Conservation (phyloP, 1,140 invertebrate species). For the Neoseiulus cucumeris region DNA sequence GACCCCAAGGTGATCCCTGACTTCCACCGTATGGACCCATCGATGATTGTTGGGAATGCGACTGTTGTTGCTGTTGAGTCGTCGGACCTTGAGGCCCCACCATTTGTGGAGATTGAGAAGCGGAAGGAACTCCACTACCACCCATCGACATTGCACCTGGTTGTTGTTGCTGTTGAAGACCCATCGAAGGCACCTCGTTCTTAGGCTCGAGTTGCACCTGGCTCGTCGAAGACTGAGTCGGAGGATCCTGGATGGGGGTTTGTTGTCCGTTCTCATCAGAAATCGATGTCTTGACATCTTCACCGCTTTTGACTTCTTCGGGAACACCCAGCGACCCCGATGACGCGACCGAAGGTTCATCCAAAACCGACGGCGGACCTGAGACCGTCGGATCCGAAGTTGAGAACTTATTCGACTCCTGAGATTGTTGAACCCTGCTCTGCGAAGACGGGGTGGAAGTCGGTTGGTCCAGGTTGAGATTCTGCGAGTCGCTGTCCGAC, state of each 20-base stretch:
- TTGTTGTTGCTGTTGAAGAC: not conserved
- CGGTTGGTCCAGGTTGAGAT: conserved; percentile 6
- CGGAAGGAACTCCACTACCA: not conserved
- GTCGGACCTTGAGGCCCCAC: not conserved
- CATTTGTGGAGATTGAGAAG: not conserved
- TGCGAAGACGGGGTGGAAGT: not conserved
- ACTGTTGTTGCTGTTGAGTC: not conserved
- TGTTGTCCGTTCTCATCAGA: not conserved
- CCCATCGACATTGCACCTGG: conserved; percentile 7
- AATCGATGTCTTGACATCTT: not conserved
- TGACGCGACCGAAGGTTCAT: not conserved
- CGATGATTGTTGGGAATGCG: not conserved
- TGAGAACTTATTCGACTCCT: too few relatives aligned
- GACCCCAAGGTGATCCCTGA: not conserved
- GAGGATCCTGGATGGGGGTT: too few relatives aligned
- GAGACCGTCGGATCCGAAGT: too few relatives aligned
- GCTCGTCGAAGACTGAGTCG: too few relatives aligned
- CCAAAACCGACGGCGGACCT: not conserved
- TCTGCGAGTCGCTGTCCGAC: conserved; percentile 9
- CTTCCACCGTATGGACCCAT: not conserved
- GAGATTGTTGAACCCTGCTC: too few relatives aligned
- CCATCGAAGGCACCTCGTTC: not conserved
- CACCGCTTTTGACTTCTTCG: not conserved
- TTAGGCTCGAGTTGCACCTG: too few relatives aligned
- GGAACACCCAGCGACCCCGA: not conserved